A percentile compares a stretch with the other conserved stretches of the same genome.
These are phyloP conservation scores for Peromyscus melanophrys DNA, from an alignment of 2,797 vertebrate genomes.

Conservation along the genomic window DNA sequence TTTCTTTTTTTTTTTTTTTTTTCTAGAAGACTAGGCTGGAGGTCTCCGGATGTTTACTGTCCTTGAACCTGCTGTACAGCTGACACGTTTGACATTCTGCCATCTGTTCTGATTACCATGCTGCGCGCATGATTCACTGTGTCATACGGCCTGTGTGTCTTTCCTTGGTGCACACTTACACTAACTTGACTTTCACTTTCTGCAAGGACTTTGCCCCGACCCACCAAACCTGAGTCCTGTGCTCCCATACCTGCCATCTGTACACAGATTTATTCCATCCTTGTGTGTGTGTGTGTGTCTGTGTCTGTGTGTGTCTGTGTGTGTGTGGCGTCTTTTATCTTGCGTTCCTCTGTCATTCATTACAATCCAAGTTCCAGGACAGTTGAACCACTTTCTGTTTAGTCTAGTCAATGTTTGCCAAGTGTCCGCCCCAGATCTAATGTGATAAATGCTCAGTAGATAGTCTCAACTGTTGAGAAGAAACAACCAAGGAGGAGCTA, in stretches of 20 bases:
- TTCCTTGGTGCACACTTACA: background rate
- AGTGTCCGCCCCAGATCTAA: background rate
- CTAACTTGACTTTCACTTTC: background rate
- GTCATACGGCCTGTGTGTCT: background rate
- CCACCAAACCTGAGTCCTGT: background rate
- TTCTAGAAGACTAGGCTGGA: background rate
- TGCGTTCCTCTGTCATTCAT: background rate
- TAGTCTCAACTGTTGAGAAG: background rate
- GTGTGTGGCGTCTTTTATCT: background rate
- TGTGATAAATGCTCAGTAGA: background rate
- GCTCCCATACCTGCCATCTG: rapidly evolving
- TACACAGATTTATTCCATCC: background rate
- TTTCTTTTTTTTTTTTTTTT: background rate
- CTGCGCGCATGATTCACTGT: background rate
- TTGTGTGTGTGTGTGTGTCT: background rate
- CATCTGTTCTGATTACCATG: background rate
- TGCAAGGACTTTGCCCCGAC: background rate
- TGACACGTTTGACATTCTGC: background rate
- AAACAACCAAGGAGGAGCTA: background rate
- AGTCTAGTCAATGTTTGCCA: background rate
- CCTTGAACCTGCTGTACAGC: background rate
- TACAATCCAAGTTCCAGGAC: background rate
- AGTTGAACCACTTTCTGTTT: background rate
- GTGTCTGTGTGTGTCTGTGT: background rate
- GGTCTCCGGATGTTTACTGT: background rate